These are phyloP conservation scores for Ericerus pela DNA, from an alignment of 1,140 invertebrate species.

Conservation along the genomic window DNA sequence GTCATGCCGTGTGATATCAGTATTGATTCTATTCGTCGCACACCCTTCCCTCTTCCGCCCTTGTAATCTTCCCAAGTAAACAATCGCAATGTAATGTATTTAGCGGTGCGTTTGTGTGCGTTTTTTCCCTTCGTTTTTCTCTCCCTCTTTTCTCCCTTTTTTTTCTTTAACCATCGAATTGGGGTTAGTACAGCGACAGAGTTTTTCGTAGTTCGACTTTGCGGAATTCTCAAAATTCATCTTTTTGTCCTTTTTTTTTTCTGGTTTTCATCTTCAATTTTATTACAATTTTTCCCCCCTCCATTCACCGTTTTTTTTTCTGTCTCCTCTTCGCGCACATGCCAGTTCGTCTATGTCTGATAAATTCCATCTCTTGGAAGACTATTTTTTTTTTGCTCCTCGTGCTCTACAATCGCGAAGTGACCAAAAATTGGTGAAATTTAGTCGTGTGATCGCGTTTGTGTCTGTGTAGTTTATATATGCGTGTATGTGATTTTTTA, in stretches of 20 bases:
- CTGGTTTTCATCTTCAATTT: too few species aligned
- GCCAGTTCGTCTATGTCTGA: slow-evolving; percentile 2
- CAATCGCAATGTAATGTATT: slow-evolving; percentile 4
- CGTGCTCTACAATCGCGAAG: too few species aligned
- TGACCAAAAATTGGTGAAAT: too few species aligned
- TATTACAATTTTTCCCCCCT: too few species aligned
- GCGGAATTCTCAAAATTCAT: background rate
- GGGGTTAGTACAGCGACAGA: background rate
- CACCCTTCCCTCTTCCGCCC: background rate
- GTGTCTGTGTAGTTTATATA: too few species aligned
- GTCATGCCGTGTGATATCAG: too few species aligned
- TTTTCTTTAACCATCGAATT: too few species aligned
- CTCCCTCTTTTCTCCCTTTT: too few species aligned
- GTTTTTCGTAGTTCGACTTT: slow-evolving; percentile 7
- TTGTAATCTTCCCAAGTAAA: background rate
- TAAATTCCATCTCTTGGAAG: slow-evolving; percentile 5
- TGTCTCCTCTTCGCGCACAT: background rate
- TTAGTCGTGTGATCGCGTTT: too few species aligned
- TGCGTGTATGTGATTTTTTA: background rate
- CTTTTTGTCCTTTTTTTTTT: background rate
- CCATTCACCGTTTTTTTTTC: background rate
- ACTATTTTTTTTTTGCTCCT: too few species aligned
- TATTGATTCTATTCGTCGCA: slow-evolving; percentile 6
- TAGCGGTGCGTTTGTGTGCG: background rate
- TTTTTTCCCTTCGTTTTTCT: background rate